Conservation (phyloP, 1,140 invertebrate species). For the Acromyrmex echinatior region DNA sequence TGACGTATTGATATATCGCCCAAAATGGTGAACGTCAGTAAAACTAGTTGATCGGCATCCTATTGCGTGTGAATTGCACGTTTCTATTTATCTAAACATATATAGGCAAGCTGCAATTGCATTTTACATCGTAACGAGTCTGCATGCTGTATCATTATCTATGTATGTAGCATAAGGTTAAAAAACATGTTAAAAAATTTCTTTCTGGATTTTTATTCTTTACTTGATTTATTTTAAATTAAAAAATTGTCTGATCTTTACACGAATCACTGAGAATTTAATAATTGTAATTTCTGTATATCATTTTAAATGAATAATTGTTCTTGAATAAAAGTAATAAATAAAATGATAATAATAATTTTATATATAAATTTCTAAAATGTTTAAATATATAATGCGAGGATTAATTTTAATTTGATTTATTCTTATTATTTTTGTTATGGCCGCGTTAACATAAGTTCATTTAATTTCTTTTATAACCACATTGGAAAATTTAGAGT, state of each 20-base stretch:
- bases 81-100: constrained; percentile 61
- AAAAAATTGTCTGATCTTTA: too few species aligned
- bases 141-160: neutral
- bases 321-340: neutral
- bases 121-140: constrained; percentile 5
- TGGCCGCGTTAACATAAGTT: neutral
- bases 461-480: neutral
- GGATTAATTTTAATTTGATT: neutral
- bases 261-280: neutral
- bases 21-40: constrained; percentile 68
- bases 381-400: neutral
- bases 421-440: neutral
- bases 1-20: neutral
- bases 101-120: neutral
- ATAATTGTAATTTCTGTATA: neutral
- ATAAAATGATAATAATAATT: neutral
- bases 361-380: neutral
- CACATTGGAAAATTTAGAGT: neutral
- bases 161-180: neutral
- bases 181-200: neutral
- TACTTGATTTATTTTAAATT: neutral
- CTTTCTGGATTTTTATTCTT: neutral
- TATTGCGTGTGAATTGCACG: constrained; percentile 39
- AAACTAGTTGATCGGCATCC: constrained; percentile 69
- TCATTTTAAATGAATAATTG: neutral